Evolutionary conservation across 2,113 vertebrate genomes (phyloP).

Genomic region (Antechinus flavipes): DNA sequence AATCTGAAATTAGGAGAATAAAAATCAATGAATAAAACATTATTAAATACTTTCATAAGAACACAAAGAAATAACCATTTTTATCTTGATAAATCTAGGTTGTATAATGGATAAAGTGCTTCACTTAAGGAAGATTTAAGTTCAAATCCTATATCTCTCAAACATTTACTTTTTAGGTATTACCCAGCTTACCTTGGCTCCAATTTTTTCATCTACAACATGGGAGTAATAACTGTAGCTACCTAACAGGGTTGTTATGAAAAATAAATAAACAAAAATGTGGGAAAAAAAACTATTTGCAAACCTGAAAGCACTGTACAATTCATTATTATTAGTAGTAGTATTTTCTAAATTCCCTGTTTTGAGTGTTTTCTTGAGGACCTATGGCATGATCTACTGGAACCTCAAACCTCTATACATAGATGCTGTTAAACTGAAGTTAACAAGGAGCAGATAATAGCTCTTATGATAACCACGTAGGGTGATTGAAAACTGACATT

Average conservation of each 20-base stretch:
- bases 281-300: not conserved
- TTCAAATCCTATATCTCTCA: not conserved
- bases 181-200: not conserved
- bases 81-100: not conserved
- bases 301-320: not conserved
- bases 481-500: not conserved
- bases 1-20: not conserved
- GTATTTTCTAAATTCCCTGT: not conserved
- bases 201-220: not conserved
- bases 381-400: not conserved
- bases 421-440: not conserved
- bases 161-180: not conserved
- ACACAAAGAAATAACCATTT: not conserved
- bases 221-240: not conserved
- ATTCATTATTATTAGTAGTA: not conserved
- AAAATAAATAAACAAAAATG: not conserved
- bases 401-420: not conserved
- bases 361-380: not conserved
- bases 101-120: not conserved
- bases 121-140: not conserved
- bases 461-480: not conserved
- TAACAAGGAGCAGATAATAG: not conserved
- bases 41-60: not conserved
- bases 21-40: not conserved
- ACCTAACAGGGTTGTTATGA: not conserved